These are phyloP conservation scores for Sepioteuthis lessoniana DNA, from an alignment of 2,888 invertebrate species.

Conservation along the genomic window DNA sequence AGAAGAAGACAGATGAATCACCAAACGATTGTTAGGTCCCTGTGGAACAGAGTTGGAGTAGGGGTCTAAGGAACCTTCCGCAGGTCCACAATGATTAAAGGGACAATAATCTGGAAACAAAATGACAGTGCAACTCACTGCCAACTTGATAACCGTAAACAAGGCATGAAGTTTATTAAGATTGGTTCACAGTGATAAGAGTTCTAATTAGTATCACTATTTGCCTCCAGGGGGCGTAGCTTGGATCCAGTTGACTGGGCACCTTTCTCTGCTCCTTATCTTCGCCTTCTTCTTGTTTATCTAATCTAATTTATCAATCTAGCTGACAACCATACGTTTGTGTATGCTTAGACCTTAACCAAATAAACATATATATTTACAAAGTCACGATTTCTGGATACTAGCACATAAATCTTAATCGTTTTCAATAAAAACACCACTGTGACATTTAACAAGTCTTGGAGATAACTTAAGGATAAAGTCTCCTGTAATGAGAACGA, in stretches of 20 bases:
- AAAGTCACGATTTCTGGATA: too few species aligned
- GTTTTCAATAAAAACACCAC: too few species aligned
- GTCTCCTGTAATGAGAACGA: too few species aligned
- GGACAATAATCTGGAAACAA: background rate
- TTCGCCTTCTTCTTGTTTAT: background rate
- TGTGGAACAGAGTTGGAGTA: background rate
- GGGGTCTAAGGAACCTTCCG: background rate
- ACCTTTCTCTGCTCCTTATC: too few species aligned
- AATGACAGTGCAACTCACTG: background rate
- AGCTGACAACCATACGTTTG: background rate
- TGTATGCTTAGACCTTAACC: background rate
- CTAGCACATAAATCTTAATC: too few species aligned
- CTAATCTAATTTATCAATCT: background rate
- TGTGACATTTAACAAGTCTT: too few species aligned
- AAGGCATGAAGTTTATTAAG: background rate
- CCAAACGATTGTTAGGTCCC: background rate
- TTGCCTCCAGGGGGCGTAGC: background rate
- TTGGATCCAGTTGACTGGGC: background rate
- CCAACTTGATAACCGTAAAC: background rate
- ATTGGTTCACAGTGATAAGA: background rate
- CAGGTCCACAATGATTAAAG: background rate
- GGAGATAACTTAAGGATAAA: too few species aligned
- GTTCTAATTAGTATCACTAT: background rate
- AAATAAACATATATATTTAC: background rate
- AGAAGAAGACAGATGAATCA: background rate